phyloP scores from a whole-genome alignment of 92 coral and sea anemone species.

The Metridium senile region DNA sequence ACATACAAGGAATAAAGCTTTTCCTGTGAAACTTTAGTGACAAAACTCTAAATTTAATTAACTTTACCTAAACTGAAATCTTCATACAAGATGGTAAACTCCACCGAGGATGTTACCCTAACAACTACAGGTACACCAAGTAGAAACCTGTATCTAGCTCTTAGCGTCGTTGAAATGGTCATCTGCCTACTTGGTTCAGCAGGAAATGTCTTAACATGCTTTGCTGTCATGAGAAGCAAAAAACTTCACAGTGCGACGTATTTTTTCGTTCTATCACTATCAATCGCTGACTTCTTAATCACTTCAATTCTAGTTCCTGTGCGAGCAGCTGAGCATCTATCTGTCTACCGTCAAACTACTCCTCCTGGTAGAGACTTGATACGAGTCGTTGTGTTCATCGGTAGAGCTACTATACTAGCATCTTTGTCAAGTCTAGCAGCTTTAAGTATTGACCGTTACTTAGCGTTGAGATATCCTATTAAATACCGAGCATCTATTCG shows the following conservation, averaged over 20 bases:
- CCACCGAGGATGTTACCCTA: neutral
- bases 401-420: constrained; percentile 54
- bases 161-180: constrained; percentile 39
- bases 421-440: constrained; percentile 48
- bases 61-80: no score
- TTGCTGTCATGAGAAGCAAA: constrained; percentile 50
- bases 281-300: constrained; percentile 50
- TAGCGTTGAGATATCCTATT: constrained; percentile 49
- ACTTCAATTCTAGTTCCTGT: constrained; percentile 57
- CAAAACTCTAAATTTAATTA: no score
- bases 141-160: constrained; percentile 8
- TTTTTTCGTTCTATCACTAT: constrained; percentile 45
- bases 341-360: constrained; percentile 4
- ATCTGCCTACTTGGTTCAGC: constrained; percentile 40
- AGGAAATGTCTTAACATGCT: constrained; percentile 49
- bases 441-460: constrained; percentile 44
- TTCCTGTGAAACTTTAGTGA: no score
- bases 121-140: neutral
- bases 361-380: constrained; percentile 28
- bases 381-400: constrained; percentile 43
- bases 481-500: constrained; percentile 48
- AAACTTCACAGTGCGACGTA: constrained; percentile 53
- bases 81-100: neutral
- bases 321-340: constrained; percentile 55
- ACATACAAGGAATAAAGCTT: no score